phyloP scores from a whole-genome alignment of 2,113 vertebrate species.

The Pterocles orientalis region DNA sequence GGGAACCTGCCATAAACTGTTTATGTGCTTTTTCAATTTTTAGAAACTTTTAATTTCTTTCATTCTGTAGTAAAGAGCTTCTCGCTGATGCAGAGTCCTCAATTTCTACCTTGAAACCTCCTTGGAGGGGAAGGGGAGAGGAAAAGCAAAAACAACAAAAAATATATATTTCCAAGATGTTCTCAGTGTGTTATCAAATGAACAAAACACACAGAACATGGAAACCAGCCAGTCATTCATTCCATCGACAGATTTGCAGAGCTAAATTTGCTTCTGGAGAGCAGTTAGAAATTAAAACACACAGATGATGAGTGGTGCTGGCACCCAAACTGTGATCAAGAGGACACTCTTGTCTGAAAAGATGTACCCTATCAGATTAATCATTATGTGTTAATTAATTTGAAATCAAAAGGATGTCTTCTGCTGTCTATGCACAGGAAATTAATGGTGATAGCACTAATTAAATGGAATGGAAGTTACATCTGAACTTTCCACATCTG shows the following conservation, averaged over 20 bases:
- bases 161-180: background rate
- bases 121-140: background rate
- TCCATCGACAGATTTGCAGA: constrained; percentile 53
- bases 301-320: constrained; percentile 57
- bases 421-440: constrained; percentile 27
- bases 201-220: constrained; percentile 47
- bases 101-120: background rate
- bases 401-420: constrained; percentile 54
- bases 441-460: constrained; percentile 26
- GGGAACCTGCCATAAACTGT: constrained; percentile 37
- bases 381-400: constrained; percentile 52
- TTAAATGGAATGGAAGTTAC: constrained; percentile 31
- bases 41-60: background rate
- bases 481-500: background rate
- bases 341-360: constrained; percentile 60
- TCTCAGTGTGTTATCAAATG: constrained; percentile 53
- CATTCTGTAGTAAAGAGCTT: background rate
- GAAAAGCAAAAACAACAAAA: background rate
- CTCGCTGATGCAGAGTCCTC: background rate
- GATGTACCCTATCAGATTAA: constrained; percentile 56
- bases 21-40: background rate
- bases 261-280: constrained; percentile 62
- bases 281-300: constrained; percentile 59
- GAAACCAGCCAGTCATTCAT: constrained; percentile 56
- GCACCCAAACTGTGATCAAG: constrained; percentile 65